Evolutionary conservation across 1,140 invertebrate genomes (phyloP), one percentile per base, ranked within the genome.

Genomic region (Chionoecetes opilio): DNA sequence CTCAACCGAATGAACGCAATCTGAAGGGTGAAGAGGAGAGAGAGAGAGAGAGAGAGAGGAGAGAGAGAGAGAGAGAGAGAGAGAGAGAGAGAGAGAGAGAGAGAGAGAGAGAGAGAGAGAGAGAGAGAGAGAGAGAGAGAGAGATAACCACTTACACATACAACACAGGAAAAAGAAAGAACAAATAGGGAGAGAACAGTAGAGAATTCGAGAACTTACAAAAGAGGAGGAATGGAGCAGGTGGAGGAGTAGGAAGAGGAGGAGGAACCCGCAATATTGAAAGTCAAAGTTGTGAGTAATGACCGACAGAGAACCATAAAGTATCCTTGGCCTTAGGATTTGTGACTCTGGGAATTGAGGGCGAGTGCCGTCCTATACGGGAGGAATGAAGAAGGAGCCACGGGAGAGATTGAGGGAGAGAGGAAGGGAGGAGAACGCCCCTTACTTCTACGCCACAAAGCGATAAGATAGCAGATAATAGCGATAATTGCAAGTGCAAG

Each of bases 61-160:
- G 87, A 89, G 87, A 89, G 53, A 82, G 53, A 92, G 53, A 92
- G 90, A 75, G 53, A 92, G 46, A 92, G 90, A 63, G 90, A 92
- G 46, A 75, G 91, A 92, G 91, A 92, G 53, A 85, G 26, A 82
- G n/a, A 53, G 46, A 17, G 46, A 17, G 11, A 9, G 11, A 53
- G 46, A 53, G 46, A 53, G 46, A 53, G 46, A 53, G 46, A 53
- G 46, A 89, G 87, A 89, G 87, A 89, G 87, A 89, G 53, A 82
- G 53, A 92, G 53, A 92, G 90, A 75, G 53, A 92, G 46, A 92
- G 90, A 63, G 90, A 92, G 46, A 75, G 91, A 92, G 91, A 92
- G 53, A 85, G 26, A 82, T 41, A 91, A 14, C 6, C 41, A 63
- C 41, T 63, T 29, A 63, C 29, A 91, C 41, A 91, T 6, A 75